Evolutionary conservation across 2,888 invertebrate genomes (phyloP).

Genomic region (Artemia sinica): DNA sequence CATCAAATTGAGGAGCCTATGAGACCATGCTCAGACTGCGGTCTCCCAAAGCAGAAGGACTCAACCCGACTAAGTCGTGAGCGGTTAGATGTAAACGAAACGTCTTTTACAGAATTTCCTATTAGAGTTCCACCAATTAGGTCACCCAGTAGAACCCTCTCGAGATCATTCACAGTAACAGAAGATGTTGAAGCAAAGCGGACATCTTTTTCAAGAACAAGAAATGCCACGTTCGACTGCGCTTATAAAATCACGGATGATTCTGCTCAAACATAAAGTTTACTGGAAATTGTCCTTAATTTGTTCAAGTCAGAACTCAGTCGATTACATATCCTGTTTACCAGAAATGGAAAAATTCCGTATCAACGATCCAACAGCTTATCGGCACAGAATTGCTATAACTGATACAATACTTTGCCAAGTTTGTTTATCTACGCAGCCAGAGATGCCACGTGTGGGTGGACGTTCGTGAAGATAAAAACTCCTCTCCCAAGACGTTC

Average conservation of each 20-base stretch:
- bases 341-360: no score
- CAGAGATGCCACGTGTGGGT: no score
- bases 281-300: no score
- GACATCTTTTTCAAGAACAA: background rate
- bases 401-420: no score
- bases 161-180: background rate
- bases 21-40: slow-evolving; percentile 10
- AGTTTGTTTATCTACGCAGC: no score
- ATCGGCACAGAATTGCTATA: no score
- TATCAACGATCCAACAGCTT: no score
- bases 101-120: background rate
- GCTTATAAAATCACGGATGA: background rate
- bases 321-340: no score
- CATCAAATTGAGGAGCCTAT: slow-evolving; percentile 9
- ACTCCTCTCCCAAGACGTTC: no score
- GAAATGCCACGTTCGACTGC: background rate
- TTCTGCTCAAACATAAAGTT: no score
- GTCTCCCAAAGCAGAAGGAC: background rate
- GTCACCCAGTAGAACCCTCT: background rate
- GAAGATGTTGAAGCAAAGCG: slow-evolving; percentile 11
- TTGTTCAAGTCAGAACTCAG: no score
- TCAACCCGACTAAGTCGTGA: background rate
- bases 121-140: background rate
- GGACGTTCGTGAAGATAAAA: no score
- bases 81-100: background rate